These are phyloP conservation scores for Melanotaenia pygmaea DNA, from an alignment of 2,797 vertebrate species.

Conservation along the genomic window DNA sequence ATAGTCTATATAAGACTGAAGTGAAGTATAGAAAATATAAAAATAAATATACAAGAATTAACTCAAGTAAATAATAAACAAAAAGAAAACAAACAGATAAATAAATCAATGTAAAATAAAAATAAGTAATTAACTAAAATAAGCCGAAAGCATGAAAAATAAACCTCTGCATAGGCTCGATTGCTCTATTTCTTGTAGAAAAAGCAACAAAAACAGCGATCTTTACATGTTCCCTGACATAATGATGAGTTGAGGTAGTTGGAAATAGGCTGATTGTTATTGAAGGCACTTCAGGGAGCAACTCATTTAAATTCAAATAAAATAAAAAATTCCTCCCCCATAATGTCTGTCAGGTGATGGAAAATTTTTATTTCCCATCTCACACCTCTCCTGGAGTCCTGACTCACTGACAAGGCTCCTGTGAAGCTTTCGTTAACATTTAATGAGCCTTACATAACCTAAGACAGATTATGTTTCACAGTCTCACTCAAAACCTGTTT, in stretches of 20 bases:
- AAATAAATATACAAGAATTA: too few species aligned
- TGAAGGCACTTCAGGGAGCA: slow-evolving; percentile 26
- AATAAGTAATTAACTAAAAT: too few species aligned
- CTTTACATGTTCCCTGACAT: slow-evolving; percentile 20
- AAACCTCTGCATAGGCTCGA: not conserved
- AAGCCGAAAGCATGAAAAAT: too few species aligned
- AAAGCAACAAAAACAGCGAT: slow-evolving; percentile 6
- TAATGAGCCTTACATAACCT: slow-evolving; percentile 59
- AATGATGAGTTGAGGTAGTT: slow-evolving; percentile 22
- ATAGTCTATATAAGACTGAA: too few species aligned
- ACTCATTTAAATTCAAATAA: slow-evolving; percentile 57
- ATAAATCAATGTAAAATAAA: too few species aligned
- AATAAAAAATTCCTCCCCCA: slow-evolving; percentile 55
- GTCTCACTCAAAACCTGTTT: slow-evolving; percentile 31
- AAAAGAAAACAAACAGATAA: too few species aligned
- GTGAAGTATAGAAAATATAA: too few species aligned
- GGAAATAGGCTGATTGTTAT: slow-evolving; percentile 22
- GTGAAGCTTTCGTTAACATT: slow-evolving; percentile 45
- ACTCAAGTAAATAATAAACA: too few species aligned
- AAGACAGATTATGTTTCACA: slow-evolving; percentile 42
- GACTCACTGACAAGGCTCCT: slow-evolving; percentile 57
- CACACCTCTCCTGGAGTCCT: slow-evolving; percentile 51
- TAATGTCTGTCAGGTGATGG: slow-evolving; percentile 63
- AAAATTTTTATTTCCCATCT: slow-evolving; percentile 48
- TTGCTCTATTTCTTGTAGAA: not conserved